Evolutionary conservation across 2,888 invertebrate species (phyloP).

Genomic region (Hydrotaea cyrtoneurina): DNA sequence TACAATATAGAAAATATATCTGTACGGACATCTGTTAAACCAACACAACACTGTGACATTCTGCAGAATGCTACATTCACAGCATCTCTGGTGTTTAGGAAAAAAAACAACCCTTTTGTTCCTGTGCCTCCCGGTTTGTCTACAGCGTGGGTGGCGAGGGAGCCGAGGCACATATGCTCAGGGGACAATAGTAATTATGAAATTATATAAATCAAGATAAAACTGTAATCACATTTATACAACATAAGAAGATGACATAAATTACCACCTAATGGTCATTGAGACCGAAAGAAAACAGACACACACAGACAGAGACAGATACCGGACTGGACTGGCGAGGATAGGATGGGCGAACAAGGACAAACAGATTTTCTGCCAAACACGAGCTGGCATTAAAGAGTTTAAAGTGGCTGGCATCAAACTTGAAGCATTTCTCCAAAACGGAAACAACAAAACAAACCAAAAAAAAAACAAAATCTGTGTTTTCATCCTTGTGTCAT

Average conservation of each 20-base stretch:
- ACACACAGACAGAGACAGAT: neutral
- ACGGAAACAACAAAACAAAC: neutral
- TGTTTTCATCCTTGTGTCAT: neutral
- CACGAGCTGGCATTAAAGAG: neutral
- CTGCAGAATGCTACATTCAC: neutral
- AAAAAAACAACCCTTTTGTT: neutral
- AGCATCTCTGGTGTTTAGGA: neutral
- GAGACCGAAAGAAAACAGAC: constrained; percentile 30
- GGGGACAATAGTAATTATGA: constrained; percentile 43
- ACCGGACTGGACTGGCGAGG: too few species aligned
- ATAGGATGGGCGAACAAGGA: neutral
- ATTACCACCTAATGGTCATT: constrained; percentile 19
- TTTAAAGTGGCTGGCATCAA: neutral
- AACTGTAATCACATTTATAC: constrained; percentile 36
- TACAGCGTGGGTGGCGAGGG: neutral
- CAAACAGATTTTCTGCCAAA: neutral
- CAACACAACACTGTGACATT: neutral
- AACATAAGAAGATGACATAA: constrained; percentile 43
- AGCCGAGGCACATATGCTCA: constrained; percentile 14
- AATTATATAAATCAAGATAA: constrained; percentile 48
- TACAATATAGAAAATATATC: too few species aligned
- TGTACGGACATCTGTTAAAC: neutral
- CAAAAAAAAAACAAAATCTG: neutral
- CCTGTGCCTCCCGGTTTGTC: neutral
- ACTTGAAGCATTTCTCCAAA: neutral